These are phyloP conservation scores for Telmatherina bonti DNA, from an alignment of 2,797 vertebrate genomes.

Conservation along the genomic window DNA sequence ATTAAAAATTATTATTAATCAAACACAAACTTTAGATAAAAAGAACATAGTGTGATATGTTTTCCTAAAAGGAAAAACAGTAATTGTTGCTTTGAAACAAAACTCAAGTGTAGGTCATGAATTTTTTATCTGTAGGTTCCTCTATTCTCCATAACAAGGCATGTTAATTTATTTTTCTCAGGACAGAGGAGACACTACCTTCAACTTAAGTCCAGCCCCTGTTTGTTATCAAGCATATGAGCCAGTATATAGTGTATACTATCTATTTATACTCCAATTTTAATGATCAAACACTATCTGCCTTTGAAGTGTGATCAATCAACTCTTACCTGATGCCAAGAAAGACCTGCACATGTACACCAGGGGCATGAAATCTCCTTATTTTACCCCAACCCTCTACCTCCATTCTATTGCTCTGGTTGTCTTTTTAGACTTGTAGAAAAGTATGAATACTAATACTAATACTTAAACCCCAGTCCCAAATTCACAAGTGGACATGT, in stretches of 20 bases:
- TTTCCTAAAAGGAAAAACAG: slow-evolving; percentile 11
- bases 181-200: slow-evolving; percentile 63
- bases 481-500: too few species aligned
- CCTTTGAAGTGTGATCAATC: slow-evolving; percentile 83
- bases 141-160: slow-evolving; percentile 73
- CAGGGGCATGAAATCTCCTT: slow-evolving; percentile 40
- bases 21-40: background rate
- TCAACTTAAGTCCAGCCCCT: slow-evolving; percentile 52
- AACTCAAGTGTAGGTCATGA: slow-evolving; percentile 18
- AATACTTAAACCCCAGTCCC: background rate
- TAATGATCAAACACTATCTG: slow-evolving; percentile 78
- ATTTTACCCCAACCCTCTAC: slow-evolving; percentile 16
- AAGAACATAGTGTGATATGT: background rate
- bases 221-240: slow-evolving; percentile 72
- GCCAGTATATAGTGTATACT: slow-evolving; percentile 53
- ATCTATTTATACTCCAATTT: slow-evolving; percentile 78
- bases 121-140: slow-evolving; percentile 35
- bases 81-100: slow-evolving; percentile 14
- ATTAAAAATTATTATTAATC: background rate
- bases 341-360: slow-evolving; percentile 66
- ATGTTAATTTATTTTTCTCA: slow-evolving; percentile 70
- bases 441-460: slow-evolving; percentile 11
- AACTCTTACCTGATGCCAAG: slow-evolving; percentile 77
- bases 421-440: slow-evolving; percentile 41
- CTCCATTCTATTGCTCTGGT: slow-evolving; percentile 45